Evolutionary conservation across 2,888 invertebrate genomes (phyloP).

Genomic region (Onthophagus sagittarius): DNA sequence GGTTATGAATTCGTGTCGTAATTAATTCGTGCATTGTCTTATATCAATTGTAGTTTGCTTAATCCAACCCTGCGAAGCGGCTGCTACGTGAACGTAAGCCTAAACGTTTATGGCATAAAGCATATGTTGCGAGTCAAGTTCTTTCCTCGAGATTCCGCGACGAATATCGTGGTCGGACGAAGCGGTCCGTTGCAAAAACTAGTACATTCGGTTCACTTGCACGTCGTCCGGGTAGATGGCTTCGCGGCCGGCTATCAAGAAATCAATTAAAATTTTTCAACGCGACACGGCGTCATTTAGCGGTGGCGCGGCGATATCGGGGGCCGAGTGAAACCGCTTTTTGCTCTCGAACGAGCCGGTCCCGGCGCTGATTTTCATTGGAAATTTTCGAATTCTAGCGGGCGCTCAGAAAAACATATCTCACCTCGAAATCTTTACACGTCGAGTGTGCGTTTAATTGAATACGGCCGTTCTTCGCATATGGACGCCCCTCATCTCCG

Average conservation of each 20-base stretch:
- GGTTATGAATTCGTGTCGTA: too few species aligned
- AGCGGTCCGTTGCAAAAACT: slow-evolving; percentile 35
- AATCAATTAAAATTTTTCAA: slow-evolving; percentile 14
- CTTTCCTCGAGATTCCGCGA: slow-evolving; percentile 27
- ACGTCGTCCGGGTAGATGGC: slow-evolving; percentile 2
- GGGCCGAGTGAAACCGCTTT: not conserved
- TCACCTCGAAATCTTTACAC: slow-evolving; percentile 10
- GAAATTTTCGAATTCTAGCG: slow-evolving; percentile 10
- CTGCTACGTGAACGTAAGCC: slow-evolving; percentile 14
- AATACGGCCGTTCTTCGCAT: slow-evolving; percentile 4
- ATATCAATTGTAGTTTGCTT: not conserved
- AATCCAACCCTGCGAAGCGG: not conserved
- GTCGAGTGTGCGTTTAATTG: slow-evolving; percentile 7
- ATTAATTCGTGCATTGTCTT: not conserved
- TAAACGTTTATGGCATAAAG: slow-evolving; percentile 25
- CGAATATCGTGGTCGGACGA: slow-evolving; percentile 24
- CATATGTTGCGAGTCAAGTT: slow-evolving; percentile 32
- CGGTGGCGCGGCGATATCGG: not conserved
- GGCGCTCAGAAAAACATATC: slow-evolving; percentile 7
- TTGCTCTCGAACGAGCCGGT: not conserved
- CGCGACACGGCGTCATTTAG: slow-evolving; percentile 12
- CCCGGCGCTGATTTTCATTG: slow-evolving; percentile 9
- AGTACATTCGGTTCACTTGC: slow-evolving; percentile 10
- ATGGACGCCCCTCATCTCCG: not conserved
- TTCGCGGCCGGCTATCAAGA: slow-evolving; percentile 4